Percentiles rank a stretch among this genome's conserved stretches.
phyloP scores from a whole-genome alignment of 2,888 invertebrate genomes.

The Isotomurus palustris region DNA sequence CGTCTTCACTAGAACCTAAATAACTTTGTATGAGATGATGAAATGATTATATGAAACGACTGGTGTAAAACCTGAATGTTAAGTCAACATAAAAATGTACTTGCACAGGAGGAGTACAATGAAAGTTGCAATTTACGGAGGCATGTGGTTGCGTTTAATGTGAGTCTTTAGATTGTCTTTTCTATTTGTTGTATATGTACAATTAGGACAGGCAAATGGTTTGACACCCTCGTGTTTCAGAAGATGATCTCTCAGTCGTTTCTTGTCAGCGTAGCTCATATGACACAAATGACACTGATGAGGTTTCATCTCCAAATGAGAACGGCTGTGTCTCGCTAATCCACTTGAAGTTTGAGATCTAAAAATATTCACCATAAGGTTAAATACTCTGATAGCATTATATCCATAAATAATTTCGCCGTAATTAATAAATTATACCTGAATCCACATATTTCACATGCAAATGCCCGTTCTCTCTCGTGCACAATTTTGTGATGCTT shows the following conservation, averaged over 20 bases:
- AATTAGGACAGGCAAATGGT: conserved; percentile 43
- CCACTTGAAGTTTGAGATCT: conserved; percentile 46
- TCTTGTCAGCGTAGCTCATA: conserved; percentile 46
- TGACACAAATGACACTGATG: conserved; percentile 46
- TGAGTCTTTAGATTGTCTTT: conserved; percentile 44
- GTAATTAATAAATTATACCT: conserved; percentile 27
- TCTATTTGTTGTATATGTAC: conserved; percentile 42
- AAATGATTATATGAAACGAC: too few relatives aligned
- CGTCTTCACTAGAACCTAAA: too few relatives aligned
- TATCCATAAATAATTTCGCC: too few relatives aligned
- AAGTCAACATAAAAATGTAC: too few relatives aligned
- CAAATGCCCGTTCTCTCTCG: conserved; percentile 44
- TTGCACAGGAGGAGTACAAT: too few relatives aligned
- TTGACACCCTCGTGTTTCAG: conserved; percentile 45
- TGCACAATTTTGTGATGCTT: conserved; percentile 47
- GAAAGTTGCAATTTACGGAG: conserved; percentile 20
- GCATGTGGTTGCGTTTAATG: conserved; percentile 37
- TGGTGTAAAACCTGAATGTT: too few relatives aligned
- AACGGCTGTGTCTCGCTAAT: conserved; percentile 46
- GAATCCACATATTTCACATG: conserved; percentile 45
- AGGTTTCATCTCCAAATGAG: conserved; percentile 46
- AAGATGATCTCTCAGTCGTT: conserved; percentile 46
- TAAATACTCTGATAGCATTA: too few relatives aligned
- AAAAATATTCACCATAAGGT: neutral
- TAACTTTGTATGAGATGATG: too few relatives aligned